Percentiles rank a stretch among this genome's conserved stretches.
These are phyloP conservation scores for Epizoanthus rinbou DNA, from an alignment of 92 coral and sea anemone genomes.

Conservation along the genomic window DNA sequence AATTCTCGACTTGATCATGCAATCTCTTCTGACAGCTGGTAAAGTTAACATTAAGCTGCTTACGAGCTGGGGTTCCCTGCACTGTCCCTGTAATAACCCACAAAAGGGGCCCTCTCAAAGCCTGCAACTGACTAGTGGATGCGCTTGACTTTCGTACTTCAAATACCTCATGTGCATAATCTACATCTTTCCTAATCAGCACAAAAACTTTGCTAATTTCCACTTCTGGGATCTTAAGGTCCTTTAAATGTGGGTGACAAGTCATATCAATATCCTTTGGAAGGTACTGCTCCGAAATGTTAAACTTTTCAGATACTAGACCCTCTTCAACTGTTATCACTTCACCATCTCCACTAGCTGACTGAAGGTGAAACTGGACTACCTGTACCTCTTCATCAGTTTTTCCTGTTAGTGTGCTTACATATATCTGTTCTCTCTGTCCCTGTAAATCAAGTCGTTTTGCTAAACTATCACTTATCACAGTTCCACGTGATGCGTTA, in stretches of 20 bases:
- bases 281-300: slow-evolving; percentile 48
- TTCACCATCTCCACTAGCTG: slow-evolving; percentile 56
- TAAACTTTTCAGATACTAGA: slow-evolving; percentile 51
- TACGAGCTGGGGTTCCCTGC: not conserved
- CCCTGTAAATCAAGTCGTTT: slow-evolving; percentile 45
- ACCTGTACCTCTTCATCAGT: slow-evolving; percentile 49
- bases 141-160: slow-evolving; percentile 44
- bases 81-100: slow-evolving; percentile 56
- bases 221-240: slow-evolving; percentile 47
- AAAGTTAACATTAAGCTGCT: slow-evolving; percentile 39
- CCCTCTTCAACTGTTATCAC: slow-evolving; percentile 57
- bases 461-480: slow-evolving; percentile 53
- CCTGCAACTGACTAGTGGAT: slow-evolving; percentile 24
- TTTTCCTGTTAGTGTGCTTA: slow-evolving; percentile 44
- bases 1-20: slow-evolving; percentile 43
- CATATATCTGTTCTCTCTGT: slow-evolving; percentile 30
- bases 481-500: slow-evolving; percentile 61
- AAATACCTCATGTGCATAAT: slow-evolving; percentile 57
- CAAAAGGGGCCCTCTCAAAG: slow-evolving; percentile 50
- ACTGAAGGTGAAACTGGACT: slow-evolving; percentile 45
- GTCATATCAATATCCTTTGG: slow-evolving; percentile 45
- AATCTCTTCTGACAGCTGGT: slow-evolving; percentile 40
- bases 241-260: slow-evolving; percentile 46
- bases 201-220: slow-evolving; percentile 52
- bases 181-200: slow-evolving; percentile 61